These are phyloP conservation scores for Austrolebias charrua DNA, from an alignment of 2,797 vertebrate genomes.

Conservation along the genomic window DNA sequence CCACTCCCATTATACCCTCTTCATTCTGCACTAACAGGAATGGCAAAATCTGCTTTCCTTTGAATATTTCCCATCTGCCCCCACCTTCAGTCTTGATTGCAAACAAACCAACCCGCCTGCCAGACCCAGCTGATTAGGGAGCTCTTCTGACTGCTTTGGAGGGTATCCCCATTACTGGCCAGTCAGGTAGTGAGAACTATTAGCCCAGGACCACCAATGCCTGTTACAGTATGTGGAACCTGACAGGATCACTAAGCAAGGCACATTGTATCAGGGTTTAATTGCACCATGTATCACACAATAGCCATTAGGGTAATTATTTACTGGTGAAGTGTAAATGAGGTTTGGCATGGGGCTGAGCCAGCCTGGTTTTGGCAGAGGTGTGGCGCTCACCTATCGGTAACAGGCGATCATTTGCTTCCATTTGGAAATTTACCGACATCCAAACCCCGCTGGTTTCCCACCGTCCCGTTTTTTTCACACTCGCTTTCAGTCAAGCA, in stretches of 20 bases:
- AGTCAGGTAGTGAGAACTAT: conserved; percentile 66
- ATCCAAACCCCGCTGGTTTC: conserved; percentile 12
- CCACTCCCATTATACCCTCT: conserved; percentile 51
- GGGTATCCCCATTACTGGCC: conserved; percentile 73
- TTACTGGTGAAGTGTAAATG: conserved; percentile 81
- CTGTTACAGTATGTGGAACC: conserved; percentile 62
- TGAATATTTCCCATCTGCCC: conserved; percentile 70
- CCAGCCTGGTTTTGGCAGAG: conserved; percentile 52
- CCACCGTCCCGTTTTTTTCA: conserved; percentile 13
- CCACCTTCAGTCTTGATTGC: conserved; percentile 47
- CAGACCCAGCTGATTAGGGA: conserved; percentile 73
- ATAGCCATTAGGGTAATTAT: conserved; percentile 84
- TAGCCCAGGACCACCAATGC: conserved; percentile 53
- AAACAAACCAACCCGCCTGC: conserved; percentile 74
- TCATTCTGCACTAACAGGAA: conserved; percentile 50
- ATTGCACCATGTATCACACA: conserved; percentile 85
- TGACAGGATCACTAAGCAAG: conserved; percentile 76
- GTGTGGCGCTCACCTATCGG: conserved; percentile 62
- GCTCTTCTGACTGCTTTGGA: conserved; percentile 71
- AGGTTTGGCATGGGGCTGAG: conserved; percentile 70
- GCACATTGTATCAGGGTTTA: conserved; percentile 81
- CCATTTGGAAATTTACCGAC: conserved; percentile 61
- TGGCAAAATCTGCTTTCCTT: conserved; percentile 53
- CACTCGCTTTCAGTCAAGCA: conserved; percentile 64
- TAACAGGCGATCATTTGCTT: conserved; percentile 64